Conservation (phyloP, 2,888 invertebrate species). For the Drosophila neutralis region DNA sequence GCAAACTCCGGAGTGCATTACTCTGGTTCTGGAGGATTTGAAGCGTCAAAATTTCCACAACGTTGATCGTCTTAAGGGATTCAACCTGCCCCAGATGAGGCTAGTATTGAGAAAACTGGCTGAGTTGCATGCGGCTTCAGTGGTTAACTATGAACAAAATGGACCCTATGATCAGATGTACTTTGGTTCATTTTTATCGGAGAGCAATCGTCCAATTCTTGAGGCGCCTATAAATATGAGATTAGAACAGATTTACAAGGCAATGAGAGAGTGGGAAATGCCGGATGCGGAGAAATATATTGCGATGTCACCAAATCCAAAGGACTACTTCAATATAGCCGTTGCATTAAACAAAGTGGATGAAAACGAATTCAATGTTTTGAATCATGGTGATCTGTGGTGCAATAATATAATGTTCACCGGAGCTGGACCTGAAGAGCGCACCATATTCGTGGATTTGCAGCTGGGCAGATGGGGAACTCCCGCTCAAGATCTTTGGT, state of each 20-base stretch:
- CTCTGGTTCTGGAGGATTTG: constrained; percentile 79
- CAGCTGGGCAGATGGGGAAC: constrained; percentile 80
- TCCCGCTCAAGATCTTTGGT: constrained; percentile 80
- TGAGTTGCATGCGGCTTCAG: constrained; percentile 82
- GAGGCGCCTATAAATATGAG: constrained; percentile 31
- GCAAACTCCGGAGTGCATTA: constrained; percentile 60
- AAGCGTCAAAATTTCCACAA: constrained; percentile 66
- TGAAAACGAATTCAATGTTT: constrained; percentile 73
- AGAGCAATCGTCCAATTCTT: constrained; percentile 48
- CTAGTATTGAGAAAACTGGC: constrained; percentile 74
- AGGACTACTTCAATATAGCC: constrained; percentile 45
- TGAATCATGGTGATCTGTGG: constrained; percentile 83
- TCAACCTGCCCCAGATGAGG: constrained; percentile 74
- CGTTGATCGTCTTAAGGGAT: constrained; percentile 73
- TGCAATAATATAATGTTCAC: constrained; percentile 81
- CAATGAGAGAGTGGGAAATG: constrained; percentile 68
- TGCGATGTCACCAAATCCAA: constrained; percentile 14
- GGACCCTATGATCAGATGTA: constrained; percentile 60
- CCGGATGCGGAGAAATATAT: constrained; percentile 64
- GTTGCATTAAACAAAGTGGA: constrained; percentile 46
- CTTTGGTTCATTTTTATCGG: constrained; percentile 36
- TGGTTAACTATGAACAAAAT: constrained; percentile 59
- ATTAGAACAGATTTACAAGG: constrained; percentile 29
- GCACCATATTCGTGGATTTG: constrained; percentile 75
- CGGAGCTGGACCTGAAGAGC: constrained; percentile 53